These are phyloP conservation scores for Harmothoe impar DNA, from an alignment of 2,888 invertebrate genomes.

Conservation along the genomic window DNA sequence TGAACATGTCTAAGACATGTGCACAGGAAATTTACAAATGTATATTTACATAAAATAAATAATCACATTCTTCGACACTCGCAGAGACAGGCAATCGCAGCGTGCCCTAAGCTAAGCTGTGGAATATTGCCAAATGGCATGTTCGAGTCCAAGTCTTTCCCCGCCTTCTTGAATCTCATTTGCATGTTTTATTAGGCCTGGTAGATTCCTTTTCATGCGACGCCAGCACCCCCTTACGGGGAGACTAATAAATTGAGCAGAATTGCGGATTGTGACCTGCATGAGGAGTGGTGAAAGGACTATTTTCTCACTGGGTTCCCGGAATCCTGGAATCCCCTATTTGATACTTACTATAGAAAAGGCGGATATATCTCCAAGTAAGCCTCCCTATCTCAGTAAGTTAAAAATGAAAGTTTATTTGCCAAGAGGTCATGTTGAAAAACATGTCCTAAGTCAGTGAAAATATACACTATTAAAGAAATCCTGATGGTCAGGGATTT, in stretches of 20 bases:
- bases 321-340: background rate
- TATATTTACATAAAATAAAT: constrained; percentile 11
- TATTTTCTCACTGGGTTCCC: background rate
- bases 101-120: background rate
- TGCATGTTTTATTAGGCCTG: constrained; percentile 22
- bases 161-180: background rate
- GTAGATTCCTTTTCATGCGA: background rate
- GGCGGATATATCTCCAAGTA: too few species aligned
- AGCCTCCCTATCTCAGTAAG: too few species aligned
- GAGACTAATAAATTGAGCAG: constrained; percentile 1
- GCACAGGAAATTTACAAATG: constrained; percentile 2
- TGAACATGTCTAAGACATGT: too few species aligned
- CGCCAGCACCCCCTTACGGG: background rate
- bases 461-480: too few species aligned
- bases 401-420: too few species aligned
- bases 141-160: background rate
- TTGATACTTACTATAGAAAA: background rate
- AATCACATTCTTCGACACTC: too few species aligned
- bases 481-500: too few species aligned
- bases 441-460: too few species aligned
- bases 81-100: too few species aligned
- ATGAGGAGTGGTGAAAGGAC: constrained; percentile 2
- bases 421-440: too few species aligned
- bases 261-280: constrained; percentile 1
- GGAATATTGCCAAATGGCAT: constrained; percentile 13